These are phyloP conservation scores for Tridacna gigas DNA, from an alignment of 2,888 invertebrate genomes.

Conservation along the genomic window DNA sequence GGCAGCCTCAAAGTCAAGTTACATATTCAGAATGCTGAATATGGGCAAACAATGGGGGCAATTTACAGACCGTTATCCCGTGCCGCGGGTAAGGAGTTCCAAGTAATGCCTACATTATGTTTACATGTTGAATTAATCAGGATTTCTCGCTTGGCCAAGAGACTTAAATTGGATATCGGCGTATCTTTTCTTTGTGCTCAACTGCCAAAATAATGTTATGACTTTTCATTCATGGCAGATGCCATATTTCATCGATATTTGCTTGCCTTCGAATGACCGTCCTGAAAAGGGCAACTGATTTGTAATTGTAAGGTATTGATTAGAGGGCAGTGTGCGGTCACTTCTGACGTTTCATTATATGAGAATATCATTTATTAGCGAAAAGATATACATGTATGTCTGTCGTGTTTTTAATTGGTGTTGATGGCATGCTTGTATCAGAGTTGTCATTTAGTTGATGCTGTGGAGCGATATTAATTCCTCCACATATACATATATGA, in stretches of 20 bases:
- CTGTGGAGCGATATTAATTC: too few species aligned
- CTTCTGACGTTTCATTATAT: constrained; percentile 9
- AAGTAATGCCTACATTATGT: background rate
- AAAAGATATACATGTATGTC: background rate
- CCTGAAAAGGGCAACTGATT: constrained; percentile 5
- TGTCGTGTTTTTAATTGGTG: too few species aligned
- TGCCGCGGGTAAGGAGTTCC: background rate
- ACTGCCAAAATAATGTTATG: constrained; percentile 9
- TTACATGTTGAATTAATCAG: constrained; percentile 11
- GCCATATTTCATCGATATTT: constrained; percentile 30
- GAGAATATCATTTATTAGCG: background rate
- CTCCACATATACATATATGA: too few species aligned
- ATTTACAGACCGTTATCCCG: too few species aligned
- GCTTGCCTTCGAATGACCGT: constrained; percentile 19
- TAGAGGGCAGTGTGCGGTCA: constrained; percentile 20
- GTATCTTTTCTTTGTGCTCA: background rate
- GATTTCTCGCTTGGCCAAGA: background rate
- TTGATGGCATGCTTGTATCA: too few species aligned
- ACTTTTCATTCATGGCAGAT: constrained; percentile 15
- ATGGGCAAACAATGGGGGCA: too few species aligned
- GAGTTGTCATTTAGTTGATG: too few species aligned
- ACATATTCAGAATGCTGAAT: too few species aligned
- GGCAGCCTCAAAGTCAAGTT: too few species aligned
- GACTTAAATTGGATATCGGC: constrained; percentile 8
- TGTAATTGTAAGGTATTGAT: constrained; percentile 25